Evolutionary conservation across 2,888 invertebrate genomes (phyloP).

Genomic region (Xiphydria camelus): DNA sequence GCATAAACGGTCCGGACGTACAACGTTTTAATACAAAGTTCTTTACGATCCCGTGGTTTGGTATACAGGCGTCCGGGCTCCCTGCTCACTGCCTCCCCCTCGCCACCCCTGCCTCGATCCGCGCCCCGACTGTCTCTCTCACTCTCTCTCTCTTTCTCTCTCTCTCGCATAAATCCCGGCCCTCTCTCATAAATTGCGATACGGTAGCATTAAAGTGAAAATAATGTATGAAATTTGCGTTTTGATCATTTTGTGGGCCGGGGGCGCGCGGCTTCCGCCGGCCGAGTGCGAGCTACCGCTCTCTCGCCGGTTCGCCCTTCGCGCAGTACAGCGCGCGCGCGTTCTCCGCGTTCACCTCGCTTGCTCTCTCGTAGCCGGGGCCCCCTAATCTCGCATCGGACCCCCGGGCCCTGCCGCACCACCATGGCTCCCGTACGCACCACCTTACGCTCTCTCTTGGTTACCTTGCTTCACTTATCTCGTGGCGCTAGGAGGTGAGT

Average conservation of each 20-base stretch:
- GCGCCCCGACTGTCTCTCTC: too few species aligned
- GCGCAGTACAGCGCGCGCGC: too few species aligned
- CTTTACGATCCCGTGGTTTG: constrained; percentile 37
- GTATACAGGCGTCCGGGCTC: constrained; percentile 4
- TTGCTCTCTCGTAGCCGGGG: constrained; percentile 19
- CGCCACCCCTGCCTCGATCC: too few species aligned
- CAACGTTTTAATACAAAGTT: constrained; percentile 49
- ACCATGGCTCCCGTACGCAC: too few species aligned
- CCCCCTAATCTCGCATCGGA: constrained; percentile 49
- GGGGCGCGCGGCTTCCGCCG: constrained; percentile 51
- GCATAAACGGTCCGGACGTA: constrained; percentile 40
- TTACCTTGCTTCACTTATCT: too few species aligned
- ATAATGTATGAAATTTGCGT: constrained; percentile 57
- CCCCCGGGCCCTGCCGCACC: constrained; percentile 41
- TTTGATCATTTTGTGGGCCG: constrained; percentile 56
- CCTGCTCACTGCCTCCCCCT: constrained; percentile 17
- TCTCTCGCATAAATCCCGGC: constrained; percentile 52
- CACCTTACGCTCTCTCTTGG: too few species aligned
- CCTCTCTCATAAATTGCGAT: constrained; percentile 55
- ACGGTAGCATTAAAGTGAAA: constrained; percentile 57
- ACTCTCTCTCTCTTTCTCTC: too few species aligned
- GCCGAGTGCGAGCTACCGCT: too few species aligned
- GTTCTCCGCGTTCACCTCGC: constrained; percentile 20
- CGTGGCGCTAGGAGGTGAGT: too few species aligned
- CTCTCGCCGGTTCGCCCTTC: too few species aligned